Conservation (phyloP, 2,797 vertebrate species). For the Anableps anableps region DNA sequence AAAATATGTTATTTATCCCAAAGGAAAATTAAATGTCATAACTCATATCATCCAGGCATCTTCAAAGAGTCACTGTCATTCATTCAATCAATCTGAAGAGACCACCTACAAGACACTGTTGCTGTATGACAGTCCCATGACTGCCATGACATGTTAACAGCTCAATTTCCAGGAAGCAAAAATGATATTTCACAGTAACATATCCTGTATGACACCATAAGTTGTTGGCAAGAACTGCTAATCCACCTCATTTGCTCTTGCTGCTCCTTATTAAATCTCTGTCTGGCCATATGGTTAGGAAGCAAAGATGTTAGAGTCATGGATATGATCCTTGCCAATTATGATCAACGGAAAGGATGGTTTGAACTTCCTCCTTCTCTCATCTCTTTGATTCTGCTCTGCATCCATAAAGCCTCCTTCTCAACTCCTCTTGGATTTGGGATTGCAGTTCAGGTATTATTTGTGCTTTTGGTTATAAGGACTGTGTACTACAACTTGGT, state of each 20-base stretch:
- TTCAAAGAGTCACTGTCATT: too few relatives aligned
- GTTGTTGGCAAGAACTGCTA: background rate
- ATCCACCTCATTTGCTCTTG: background rate
- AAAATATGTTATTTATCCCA: too few relatives aligned
- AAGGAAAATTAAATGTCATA: too few relatives aligned
- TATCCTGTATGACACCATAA: background rate
- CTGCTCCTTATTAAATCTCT: background rate
- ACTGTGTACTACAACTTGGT: background rate
- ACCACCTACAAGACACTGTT: background rate
- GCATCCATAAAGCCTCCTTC: background rate
- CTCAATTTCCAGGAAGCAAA: background rate
- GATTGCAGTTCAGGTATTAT: background rate
- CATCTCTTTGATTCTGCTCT: background rate
- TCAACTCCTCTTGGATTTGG: background rate
- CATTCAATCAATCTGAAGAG: too few relatives aligned
- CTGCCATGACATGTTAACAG: background rate
- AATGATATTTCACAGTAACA: too few relatives aligned
- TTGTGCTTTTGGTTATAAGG: background rate
- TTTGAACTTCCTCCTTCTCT: background rate
- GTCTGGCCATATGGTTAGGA: background rate
- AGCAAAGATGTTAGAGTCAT: background rate
- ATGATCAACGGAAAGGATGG: background rate
- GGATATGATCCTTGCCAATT: too few relatives aligned
- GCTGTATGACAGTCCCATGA: background rate
- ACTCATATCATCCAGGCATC: too few relatives aligned